A percentile compares a stretch with the other conserved stretches of the same genome.
Evolutionary conservation across 1,140 invertebrate genomes (phyloP).

Genomic region (Caenorhabditis elegans): WBcel235 BX284602.5:10206501-10207000

Average conservation of each 20-base stretch:
- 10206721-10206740: background rate
- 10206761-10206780: constrained; percentile 49
- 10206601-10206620: too few species aligned
- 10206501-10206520: too few species aligned
- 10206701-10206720: too few species aligned
- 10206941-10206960: constrained; percentile 52
- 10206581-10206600: too few species aligned
- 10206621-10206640: too few species aligned
- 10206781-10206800: constrained; percentile 62
- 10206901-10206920: constrained; percentile 36
- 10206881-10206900: constrained; percentile 64
- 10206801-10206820: constrained; percentile 58
- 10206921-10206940: background rate
- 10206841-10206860: constrained; percentile 56
- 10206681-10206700: too few species aligned
- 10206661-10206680: too few species aligned
- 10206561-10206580: too few species aligned
- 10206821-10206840: constrained; percentile 53
- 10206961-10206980: constrained; percentile 43
- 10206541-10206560: too few species aligned
- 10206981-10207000: constrained; percentile 42
- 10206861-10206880: constrained; percentile 60
- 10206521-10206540: too few species aligned
- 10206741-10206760: background rate
- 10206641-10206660: too few species aligned